A percentile compares a stretch with the other conserved stretches of the same genome.
These are phyloP conservation scores for Melanerpes aurifrons DNA, from an alignment of 2,113 vertebrate genomes.

Conservation along the genomic window DNA sequence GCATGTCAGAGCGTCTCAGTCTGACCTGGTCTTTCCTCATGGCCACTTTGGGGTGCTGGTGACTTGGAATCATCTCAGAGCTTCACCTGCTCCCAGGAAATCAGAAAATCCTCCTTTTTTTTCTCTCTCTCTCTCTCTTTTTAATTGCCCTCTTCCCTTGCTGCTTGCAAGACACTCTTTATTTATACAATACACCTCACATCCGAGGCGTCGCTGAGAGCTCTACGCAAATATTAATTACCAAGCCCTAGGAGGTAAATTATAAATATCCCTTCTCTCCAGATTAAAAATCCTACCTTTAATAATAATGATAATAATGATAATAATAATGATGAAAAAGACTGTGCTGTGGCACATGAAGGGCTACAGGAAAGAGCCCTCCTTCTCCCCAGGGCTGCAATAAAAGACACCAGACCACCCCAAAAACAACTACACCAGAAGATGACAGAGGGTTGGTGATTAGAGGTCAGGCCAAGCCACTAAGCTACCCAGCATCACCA, in stretches of 20 bases:
- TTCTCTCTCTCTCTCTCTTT: too few species aligned
- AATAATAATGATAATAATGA: conserved; percentile 29
- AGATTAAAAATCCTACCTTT: conserved; percentile 20
- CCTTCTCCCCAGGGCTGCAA: background rate
- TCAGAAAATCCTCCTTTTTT: background rate
- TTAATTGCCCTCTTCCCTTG: conserved; percentile 12
- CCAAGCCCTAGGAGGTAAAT: conserved; percentile 57
- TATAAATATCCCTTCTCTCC: conserved; percentile 66
- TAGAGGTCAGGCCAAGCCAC: background rate
- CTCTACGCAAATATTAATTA: conserved; percentile 74
- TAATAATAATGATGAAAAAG: background rate
- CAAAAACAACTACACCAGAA: background rate
- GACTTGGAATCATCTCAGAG: background rate
- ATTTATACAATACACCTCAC: conserved; percentile 58
- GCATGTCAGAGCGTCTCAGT: background rate
- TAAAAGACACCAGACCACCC: background rate
- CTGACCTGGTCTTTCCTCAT: background rate
- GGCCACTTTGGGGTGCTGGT: background rate
- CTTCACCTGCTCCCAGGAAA: background rate
- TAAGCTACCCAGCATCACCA: background rate
- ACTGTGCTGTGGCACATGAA: conserved; percentile 13
- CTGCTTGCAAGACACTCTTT: conserved; percentile 38
- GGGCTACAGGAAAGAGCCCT: background rate
- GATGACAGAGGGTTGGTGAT: background rate
- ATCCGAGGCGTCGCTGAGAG: conserved; percentile 52